These are phyloP conservation scores for Anguilla japonica DNA, from an alignment of 2,113 vertebrate species.

Conservation along the genomic window DNA sequence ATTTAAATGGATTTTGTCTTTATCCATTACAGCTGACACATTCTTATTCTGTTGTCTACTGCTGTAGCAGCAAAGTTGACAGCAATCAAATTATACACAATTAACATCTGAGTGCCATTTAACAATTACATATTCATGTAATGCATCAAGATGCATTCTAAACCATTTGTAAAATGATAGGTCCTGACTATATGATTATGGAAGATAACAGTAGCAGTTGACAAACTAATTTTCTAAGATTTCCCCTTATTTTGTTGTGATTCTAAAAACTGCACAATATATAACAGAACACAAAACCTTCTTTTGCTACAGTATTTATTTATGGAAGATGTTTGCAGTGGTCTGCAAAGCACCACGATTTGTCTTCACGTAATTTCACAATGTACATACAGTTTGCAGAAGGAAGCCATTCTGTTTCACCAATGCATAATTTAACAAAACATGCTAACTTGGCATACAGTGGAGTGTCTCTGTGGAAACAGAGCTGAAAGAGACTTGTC, in stretches of 20 bases:
- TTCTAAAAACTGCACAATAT: slow-evolving; percentile 4
- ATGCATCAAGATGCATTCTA: neutral
- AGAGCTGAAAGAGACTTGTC: neutral
- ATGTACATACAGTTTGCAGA: too few species aligned
- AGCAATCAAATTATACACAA: neutral
- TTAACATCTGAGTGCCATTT: neutral
- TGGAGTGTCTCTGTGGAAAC: neutral
- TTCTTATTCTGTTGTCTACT: neutral
- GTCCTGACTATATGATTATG: neutral
- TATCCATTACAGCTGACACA: neutral
- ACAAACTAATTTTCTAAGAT: neutral
- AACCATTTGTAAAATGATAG: neutral
- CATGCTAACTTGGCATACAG: neutral
- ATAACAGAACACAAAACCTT: too few species aligned
- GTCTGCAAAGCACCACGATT: too few species aligned
- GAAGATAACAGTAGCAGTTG: neutral
- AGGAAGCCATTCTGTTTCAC: too few species aligned
- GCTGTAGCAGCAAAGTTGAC: neutral
- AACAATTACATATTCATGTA: neutral
- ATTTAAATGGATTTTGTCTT: neutral
- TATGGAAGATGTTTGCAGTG: too few species aligned
- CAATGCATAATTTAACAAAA: too few species aligned
- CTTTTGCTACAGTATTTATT: too few species aligned
- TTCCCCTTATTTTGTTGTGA: slow-evolving; percentile 15
- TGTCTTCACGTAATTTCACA: too few species aligned